phyloP scores from a whole-genome alignment of 2,888 invertebrate genomes.

The Euspilapteryx auroguttella region DNA sequence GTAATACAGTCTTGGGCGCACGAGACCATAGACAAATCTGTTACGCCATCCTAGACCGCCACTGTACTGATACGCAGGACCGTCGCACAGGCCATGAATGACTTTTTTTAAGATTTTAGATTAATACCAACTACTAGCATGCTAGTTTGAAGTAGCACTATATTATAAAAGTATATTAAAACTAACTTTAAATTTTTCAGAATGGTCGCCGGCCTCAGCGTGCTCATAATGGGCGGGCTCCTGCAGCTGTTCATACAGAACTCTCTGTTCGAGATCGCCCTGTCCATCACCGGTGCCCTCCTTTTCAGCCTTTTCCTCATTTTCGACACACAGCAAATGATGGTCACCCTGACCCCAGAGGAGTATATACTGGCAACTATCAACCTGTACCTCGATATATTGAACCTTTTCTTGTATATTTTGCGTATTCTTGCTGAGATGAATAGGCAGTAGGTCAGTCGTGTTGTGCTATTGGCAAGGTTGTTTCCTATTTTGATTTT shows the following conservation, averaged over 20 bases:
- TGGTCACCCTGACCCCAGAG: slow-evolving; percentile 79
- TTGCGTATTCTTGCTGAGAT: slow-evolving; percentile 71
- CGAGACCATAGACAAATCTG: too few species aligned
- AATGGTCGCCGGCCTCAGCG: slow-evolving; percentile 66
- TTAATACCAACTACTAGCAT: too few species aligned
- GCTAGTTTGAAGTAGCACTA: too few species aligned
- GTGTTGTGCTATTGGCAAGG: too few species aligned
- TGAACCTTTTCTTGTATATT: slow-evolving; percentile 82
- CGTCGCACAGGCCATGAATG: too few species aligned
- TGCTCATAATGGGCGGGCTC: slow-evolving; percentile 71
- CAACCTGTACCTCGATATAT: slow-evolving; percentile 83
- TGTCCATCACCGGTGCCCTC: slow-evolving; percentile 73
- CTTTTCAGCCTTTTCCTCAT: slow-evolving; percentile 82
- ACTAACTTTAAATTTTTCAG: too few species aligned
- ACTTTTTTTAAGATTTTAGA: too few species aligned
- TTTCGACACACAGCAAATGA: slow-evolving; percentile 83
- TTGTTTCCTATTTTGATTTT: too few species aligned
- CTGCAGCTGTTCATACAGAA: slow-evolving; percentile 77
- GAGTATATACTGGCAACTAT: slow-evolving; percentile 88
- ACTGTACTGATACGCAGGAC: too few species aligned
- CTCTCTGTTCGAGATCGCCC: slow-evolving; percentile 67
- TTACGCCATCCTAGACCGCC: too few species aligned
- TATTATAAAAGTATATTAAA: too few species aligned
- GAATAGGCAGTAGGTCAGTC: slow-evolving; percentile 51
- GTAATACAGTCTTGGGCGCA: too few species aligned